Evolutionary conservation across 2,797 vertebrate species (phyloP).

Genomic region (Takifugu rubripes): DNA sequence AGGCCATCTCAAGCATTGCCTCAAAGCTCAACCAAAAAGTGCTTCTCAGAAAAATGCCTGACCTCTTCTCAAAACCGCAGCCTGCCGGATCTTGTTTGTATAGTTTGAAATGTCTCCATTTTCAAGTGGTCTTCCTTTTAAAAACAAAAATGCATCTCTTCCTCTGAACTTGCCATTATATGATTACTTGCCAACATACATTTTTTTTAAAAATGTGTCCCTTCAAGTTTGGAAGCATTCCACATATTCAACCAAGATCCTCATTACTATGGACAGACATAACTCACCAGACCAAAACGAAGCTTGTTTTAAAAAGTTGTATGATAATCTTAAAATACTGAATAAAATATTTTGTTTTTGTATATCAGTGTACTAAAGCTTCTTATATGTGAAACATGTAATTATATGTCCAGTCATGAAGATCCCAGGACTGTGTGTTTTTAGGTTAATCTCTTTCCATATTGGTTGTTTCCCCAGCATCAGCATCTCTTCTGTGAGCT

Average conservation of each 20-base stretch:
- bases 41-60: slow-evolving; percentile 76
- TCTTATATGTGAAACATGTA: background rate
- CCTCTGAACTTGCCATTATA: slow-evolving; percentile 38
- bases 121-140: slow-evolving; percentile 68
- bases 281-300: slow-evolving; percentile 65
- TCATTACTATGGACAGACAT: slow-evolving; percentile 46
- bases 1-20: slow-evolving; percentile 74
- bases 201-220: slow-evolving; percentile 19
- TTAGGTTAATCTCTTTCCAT: too few species aligned
- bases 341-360: slow-evolving; percentile 80
- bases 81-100: slow-evolving; percentile 61
- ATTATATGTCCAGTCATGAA: too few species aligned
- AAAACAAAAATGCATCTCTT: slow-evolving; percentile 20
- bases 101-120: slow-evolving; percentile 57
- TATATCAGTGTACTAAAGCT: slow-evolving; percentile 17
- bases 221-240: slow-evolving; percentile 44
- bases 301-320: slow-evolving; percentile 74
- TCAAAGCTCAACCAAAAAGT: slow-evolving; percentile 79
- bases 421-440: too few species aligned
- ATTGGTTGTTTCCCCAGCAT: too few species aligned
- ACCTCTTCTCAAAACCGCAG: slow-evolving; percentile 67
- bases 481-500: too few species aligned
- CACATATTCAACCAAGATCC: slow-evolving; percentile 58
- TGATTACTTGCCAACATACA: slow-evolving; percentile 29
- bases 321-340: slow-evolving; percentile 66